Evolutionary conservation across 2,797 vertebrate genomes (phyloP).

Genomic region (Anas acuta): DNA sequence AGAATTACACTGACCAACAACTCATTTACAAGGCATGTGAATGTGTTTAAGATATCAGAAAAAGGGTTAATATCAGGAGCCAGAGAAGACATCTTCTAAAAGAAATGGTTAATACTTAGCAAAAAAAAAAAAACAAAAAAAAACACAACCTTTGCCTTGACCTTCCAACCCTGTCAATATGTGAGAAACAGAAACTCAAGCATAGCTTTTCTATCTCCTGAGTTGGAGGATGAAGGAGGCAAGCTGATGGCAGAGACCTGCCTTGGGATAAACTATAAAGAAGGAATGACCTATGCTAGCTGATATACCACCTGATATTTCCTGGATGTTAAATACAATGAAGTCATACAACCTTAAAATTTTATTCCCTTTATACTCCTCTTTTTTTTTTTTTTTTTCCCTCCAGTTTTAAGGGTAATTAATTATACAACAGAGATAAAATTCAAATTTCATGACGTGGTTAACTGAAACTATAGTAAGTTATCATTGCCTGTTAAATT

Average conservation of each 20-base stretch:
- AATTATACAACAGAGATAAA: constrained; percentile 26
- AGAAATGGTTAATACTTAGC: not conserved
- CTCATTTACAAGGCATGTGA: not conserved
- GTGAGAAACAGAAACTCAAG: not conserved
- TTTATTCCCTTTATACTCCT: not conserved
- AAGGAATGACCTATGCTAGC: not conserved
- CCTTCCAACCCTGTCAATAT: not conserved
- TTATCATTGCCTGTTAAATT: constrained; percentile 58
- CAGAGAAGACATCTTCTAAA: not conserved
- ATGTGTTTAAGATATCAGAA: not conserved
- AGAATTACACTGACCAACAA: not conserved
- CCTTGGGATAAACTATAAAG: not conserved
- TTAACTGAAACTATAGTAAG: constrained; percentile 45
- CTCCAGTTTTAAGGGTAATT: constrained; percentile 33
- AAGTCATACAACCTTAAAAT: not conserved
- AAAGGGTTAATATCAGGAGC: not conserved
- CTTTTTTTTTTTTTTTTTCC: not conserved
- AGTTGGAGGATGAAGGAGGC: not conserved
- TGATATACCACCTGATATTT: not conserved
- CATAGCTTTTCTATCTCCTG: not conserved
- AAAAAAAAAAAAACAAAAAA: not conserved
- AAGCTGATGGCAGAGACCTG: not conserved
- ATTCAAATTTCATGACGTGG: constrained; percentile 25
- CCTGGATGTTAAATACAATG: not conserved
- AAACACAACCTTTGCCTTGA: not conserved